phyloP scores from a whole-genome alignment of 2,797 vertebrate species.

The Synaphobranchus kaupii region DNA sequence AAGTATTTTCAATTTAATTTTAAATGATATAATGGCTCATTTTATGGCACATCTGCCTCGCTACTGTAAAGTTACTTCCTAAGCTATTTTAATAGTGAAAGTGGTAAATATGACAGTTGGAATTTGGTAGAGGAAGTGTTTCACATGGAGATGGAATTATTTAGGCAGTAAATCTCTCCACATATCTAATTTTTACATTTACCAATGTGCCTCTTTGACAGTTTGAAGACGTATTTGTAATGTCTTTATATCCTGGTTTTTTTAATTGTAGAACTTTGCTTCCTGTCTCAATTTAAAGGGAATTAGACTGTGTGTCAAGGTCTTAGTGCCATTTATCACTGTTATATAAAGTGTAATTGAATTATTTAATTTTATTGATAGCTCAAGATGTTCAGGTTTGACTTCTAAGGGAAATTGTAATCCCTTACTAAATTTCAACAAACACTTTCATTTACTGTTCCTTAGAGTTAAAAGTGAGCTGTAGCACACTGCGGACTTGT shows the following conservation, averaged over 20 bases:
- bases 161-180: neutral
- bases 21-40: neutral
- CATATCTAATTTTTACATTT: neutral
- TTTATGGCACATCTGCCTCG: neutral
- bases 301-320: neutral
- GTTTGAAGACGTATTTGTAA: neutral
- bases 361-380: neutral
- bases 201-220: neutral
- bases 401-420: neutral
- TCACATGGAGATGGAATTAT: neutral
- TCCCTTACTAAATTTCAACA: neutral
- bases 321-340: neutral
- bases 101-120: neutral
- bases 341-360: neutral
- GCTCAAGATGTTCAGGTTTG: neutral
- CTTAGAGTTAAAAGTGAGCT: neutral
- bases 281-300: neutral
- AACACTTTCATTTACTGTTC: neutral
- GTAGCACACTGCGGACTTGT: neutral
- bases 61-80: neutral
- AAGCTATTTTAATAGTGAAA: neutral
- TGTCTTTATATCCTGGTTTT: neutral
- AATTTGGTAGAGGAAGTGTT: neutral
- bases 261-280: neutral
- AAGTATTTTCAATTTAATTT: conserved; percentile 5